These are phyloP conservation scores for Spinus pinus DNA, from an alignment of 2,797 vertebrate genomes.

Conservation along the genomic window DNA sequence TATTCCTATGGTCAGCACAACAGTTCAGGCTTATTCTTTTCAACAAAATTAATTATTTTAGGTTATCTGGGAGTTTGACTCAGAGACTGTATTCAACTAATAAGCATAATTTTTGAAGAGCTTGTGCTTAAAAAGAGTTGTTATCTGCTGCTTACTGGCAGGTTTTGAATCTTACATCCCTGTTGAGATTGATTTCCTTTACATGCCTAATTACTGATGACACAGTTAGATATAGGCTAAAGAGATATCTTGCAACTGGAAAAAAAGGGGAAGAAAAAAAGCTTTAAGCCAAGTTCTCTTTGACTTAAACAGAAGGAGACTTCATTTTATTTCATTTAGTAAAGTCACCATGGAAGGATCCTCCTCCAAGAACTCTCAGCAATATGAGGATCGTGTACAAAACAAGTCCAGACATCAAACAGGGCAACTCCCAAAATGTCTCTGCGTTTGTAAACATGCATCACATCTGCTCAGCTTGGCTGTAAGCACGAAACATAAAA, in stretches of 20 bases:
- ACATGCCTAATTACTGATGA: constrained; percentile 55
- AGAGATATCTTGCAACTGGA: constrained; percentile 10
- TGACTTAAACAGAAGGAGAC: background rate
- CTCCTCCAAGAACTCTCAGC: constrained; percentile 24
- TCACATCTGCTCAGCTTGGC: constrained; percentile 44
- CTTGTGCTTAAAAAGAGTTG: background rate
- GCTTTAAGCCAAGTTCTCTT: constrained; percentile 9
- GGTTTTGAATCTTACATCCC: constrained; percentile 29
- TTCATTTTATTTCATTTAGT: constrained; percentile 12
- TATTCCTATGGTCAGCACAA: background rate
- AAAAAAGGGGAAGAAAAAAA: background rate
- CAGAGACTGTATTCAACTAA: background rate
- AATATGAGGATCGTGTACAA: constrained; percentile 15
- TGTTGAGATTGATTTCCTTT: constrained; percentile 57
- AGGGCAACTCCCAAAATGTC: constrained; percentile 47
- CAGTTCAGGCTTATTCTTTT: background rate
- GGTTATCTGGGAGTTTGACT: constrained; percentile 2
- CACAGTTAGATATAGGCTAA: constrained; percentile 31
- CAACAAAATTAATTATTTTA: constrained; percentile 5
- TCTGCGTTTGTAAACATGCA: constrained; percentile 53
- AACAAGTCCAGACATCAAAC: constrained; percentile 62
- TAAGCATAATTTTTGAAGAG: background rate
- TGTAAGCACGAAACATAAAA: constrained; percentile 29
- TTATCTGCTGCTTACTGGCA: constrained; percentile 23
- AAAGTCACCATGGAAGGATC: constrained; percentile 19